Base-by-base conservation (phyloP, 2,888 invertebrate genomes). In the Oligia latruncula region DNA sequence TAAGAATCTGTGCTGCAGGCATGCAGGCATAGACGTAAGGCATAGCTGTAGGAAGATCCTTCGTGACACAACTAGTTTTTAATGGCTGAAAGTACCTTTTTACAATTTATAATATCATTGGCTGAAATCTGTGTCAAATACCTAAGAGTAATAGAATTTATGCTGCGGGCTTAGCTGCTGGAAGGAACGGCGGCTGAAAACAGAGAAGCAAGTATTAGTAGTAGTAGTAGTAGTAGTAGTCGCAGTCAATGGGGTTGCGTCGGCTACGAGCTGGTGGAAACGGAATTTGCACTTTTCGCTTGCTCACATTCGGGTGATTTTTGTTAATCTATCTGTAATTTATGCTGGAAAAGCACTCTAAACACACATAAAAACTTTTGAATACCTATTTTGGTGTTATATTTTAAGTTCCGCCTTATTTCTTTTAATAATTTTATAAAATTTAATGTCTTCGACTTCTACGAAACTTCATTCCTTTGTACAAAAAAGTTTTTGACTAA, bases 401-500 rank as follows among this genome's bases (percentile, higher is more conserved):
- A 62, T 17, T 17, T 29, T 55, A 2, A 40, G 5, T 62, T 60
- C 6, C 40, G 5, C 40, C 17, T 40, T n/a, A 17, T 20, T 29
- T 29, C 23, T 55, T 52, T 52, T 17, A 6, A n/a, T 17, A 1
- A 40, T 17, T 35, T 17, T 71, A 66, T 23, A 6, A 74, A 43
- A 46, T 60, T n/a, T 46, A 55, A 67, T 78, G 67, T 79, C 74
- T 66, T 67, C 4, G 60, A 73, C 52, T 70, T 65, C 8, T 40
- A 68, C 9, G 20, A 66, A 73, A 49, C 43, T 65, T 43, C 15
- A 46, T 60, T 11, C 52, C n/a, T 76, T 20, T 13, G 43, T 66
- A 85, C 29, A 55, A 73, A 73, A 82, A 71, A 58, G 15, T 49
- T 74, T 82, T 43, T 13, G 60, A 46, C 35, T 52, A 74, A 67